Evolutionary conservation across 2,113 vertebrate genomes (phyloP).

Genomic region (Plecotus auritus): DNA sequence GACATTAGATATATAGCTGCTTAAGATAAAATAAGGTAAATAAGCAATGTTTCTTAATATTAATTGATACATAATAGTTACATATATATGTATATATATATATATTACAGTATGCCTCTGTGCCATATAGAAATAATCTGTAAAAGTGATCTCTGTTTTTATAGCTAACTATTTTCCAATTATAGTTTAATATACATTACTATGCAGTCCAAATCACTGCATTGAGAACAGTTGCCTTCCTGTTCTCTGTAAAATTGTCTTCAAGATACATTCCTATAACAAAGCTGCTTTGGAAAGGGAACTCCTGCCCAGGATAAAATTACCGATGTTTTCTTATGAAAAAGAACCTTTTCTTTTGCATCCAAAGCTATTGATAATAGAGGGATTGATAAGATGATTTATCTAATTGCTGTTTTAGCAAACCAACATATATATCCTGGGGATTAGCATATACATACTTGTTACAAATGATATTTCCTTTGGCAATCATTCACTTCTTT

Average conservation of each 20-base stretch:
- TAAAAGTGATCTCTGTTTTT: background rate
- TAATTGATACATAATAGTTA: background rate
- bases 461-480: background rate
- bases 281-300: background rate
- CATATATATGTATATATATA: background rate
- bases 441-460: background rate
- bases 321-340: background rate
- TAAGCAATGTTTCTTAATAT: background rate
- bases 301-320: background rate
- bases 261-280: background rate
- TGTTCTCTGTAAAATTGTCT: background rate
- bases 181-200: background rate
- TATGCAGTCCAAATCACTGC: background rate
- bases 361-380: background rate
- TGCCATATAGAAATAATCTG: background rate
- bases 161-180: background rate
- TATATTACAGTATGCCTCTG: background rate
- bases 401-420: background rate
- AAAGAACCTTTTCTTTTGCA: background rate
- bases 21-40: background rate
- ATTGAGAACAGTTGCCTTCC: background rate
- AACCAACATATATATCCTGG: background rate
- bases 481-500: background rate
- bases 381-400: background rate
- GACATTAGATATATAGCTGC: background rate